phyloP scores from a whole-genome alignment of 2,888 invertebrate species.

The Notodonta ziczac region DNA sequence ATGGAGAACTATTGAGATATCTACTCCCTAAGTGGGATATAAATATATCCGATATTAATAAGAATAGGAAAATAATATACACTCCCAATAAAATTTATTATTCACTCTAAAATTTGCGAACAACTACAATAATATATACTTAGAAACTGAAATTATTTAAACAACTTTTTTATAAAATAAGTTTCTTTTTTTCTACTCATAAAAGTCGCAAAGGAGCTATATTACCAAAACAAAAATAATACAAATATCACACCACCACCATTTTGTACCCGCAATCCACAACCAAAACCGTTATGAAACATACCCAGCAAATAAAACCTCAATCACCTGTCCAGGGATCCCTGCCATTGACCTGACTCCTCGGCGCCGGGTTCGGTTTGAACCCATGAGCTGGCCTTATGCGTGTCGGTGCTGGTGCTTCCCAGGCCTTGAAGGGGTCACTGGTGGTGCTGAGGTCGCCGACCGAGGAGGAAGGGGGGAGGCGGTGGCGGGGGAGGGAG shows the following conservation, averaged over 20 bases:
- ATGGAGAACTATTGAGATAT: too few relatives aligned
- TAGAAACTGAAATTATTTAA: too few relatives aligned
- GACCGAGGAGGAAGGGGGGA: constrained; percentile 69
- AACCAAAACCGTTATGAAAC: constrained; percentile 58
- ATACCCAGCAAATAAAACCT: constrained; percentile 77
- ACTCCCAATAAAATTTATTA: too few relatives aligned
- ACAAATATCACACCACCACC: constrained; percentile 27
- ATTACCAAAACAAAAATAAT: constrained; percentile 4
- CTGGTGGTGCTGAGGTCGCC: constrained; percentile 63
- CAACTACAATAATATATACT: too few relatives aligned
- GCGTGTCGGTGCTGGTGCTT: constrained; percentile 48
- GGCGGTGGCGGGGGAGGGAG: constrained; percentile 64
- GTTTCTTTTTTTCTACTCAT: not conserved
- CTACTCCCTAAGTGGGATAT: too few relatives aligned
- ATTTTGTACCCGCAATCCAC: constrained; percentile 50
- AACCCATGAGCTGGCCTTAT: constrained; percentile 55
- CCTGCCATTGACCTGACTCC: constrained; percentile 76
- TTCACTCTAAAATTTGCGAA: too few relatives aligned
- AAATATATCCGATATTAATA: too few relatives aligned
- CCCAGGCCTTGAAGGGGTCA: constrained; percentile 76
- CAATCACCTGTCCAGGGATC: constrained; percentile 86
- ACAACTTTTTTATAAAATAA: too few relatives aligned
- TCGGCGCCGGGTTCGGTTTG: constrained; percentile 71
- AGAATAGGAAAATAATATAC: too few relatives aligned
- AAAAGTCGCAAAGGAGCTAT: constrained; percentile 2